Percentiles rank a stretch among this genome's conserved stretches.
Evolutionary conservation across 2,797 vertebrate species (phyloP).

Genomic region (Sparidentex hasta): DNA sequence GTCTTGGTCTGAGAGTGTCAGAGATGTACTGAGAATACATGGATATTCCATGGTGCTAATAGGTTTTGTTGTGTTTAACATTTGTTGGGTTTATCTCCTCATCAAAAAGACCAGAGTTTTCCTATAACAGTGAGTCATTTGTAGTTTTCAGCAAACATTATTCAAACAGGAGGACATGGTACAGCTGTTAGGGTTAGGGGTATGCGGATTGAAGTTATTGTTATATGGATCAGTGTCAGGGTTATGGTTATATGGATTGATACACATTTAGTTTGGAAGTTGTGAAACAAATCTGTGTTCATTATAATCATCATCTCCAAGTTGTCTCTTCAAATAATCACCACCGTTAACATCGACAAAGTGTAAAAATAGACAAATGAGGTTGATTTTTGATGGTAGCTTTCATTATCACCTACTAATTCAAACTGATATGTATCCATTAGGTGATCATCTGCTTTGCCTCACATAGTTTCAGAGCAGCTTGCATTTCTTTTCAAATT

Average conservation of each 20-base stretch:
- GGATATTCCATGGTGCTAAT: no score
- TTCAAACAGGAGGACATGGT: neutral
- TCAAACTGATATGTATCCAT: constrained; percentile 47
- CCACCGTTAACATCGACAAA: constrained; percentile 10
- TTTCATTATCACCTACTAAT: constrained; percentile 60
- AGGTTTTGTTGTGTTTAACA: no score
- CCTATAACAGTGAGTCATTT: neutral
- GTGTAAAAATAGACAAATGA: constrained; percentile 47
- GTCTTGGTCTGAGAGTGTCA: no score
- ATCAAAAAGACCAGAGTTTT: neutral
- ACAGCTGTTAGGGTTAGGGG: no score
- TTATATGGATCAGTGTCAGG: no score
- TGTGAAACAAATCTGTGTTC: constrained; percentile 1
- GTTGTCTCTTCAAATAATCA: neutral
- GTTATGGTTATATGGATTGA: neutral
- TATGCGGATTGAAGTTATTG: neutral
- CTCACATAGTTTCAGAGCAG: constrained; percentile 59
- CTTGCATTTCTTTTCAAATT: constrained; percentile 48
- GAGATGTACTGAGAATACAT: no score
- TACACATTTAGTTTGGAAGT: neutral
- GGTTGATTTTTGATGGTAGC: constrained; percentile 48
- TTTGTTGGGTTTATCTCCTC: no score
- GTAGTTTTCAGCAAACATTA: neutral
- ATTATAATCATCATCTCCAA: constrained; percentile 27
- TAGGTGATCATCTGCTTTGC: constrained; percentile 50